phyloP scores from a whole-genome alignment of 2,113 vertebrate genomes.

The Myotis yumanensis region DNA sequence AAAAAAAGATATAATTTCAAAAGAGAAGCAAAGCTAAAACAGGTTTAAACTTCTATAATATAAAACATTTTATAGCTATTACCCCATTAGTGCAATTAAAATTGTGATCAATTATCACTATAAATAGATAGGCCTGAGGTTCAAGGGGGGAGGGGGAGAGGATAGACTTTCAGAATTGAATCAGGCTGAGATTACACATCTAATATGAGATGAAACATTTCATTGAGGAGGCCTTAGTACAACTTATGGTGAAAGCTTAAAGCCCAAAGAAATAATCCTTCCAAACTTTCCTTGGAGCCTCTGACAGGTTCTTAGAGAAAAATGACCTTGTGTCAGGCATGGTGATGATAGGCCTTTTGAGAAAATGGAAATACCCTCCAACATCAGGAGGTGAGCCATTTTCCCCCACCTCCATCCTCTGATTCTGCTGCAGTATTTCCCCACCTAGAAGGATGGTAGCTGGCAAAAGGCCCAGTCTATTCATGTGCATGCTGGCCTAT shows the following conservation, averaged over 20 bases:
- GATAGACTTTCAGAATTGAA: not conserved
- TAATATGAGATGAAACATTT: not conserved
- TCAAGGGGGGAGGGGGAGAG: not conserved
- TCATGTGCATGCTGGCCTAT: constrained; percentile 33
- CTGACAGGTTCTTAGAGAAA: not conserved
- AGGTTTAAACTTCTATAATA: not conserved
- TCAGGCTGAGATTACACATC: not conserved
- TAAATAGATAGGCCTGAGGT: not conserved
- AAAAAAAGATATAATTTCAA: not conserved
- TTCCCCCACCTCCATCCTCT: not conserved
- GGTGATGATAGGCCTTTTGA: not conserved
- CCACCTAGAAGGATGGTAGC: not conserved
- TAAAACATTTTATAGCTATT: not conserved
- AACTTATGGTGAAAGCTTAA: not conserved
- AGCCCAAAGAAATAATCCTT: not conserved
- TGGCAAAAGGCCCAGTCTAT: constrained; percentile 30
- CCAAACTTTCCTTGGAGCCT: not conserved
- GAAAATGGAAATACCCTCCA: not conserved
- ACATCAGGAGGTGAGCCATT: not conserved
- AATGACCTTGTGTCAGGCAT: not conserved
- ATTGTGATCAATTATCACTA: not conserved
- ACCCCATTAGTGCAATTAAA: not conserved
- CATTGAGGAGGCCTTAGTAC: not conserved
- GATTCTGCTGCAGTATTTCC: not conserved
- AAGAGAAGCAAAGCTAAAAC: not conserved